Conservation (phyloP, 2,888 invertebrate species). For the Euphydryas editha region DNA sequence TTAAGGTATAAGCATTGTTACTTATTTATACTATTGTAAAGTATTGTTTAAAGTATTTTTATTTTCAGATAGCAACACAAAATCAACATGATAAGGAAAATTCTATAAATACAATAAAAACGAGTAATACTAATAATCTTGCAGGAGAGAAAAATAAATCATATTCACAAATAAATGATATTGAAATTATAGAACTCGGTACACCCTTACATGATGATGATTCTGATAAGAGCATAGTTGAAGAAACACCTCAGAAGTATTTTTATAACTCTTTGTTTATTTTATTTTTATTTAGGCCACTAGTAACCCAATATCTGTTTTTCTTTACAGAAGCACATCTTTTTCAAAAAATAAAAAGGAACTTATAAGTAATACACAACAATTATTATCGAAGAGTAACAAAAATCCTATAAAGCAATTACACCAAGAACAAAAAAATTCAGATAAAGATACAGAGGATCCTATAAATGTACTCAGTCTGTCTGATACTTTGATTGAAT, state of each 20-base stretch:
- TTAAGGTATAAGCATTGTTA: not conserved
- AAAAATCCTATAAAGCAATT: constrained; percentile 14
- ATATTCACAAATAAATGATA: constrained; percentile 32
- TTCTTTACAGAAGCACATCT: constrained; percentile 56
- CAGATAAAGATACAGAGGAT: constrained; percentile 30
- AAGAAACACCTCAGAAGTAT: constrained; percentile 80
- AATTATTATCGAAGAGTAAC: constrained; percentile 32
- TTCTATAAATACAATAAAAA: not conserved
- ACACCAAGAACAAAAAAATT: constrained; percentile 25
- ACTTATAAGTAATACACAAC: constrained; percentile 37
- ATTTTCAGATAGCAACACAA: not conserved
- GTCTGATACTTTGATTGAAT: constrained; percentile 54
- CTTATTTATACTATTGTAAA: not conserved
- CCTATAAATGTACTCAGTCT: constrained; percentile 56
- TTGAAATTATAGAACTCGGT: constrained; percentile 41
- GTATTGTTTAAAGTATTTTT: not conserved
- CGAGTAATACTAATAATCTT: not conserved
- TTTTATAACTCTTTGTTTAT: not conserved
- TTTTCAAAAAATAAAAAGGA: constrained; percentile 55
- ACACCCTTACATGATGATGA: constrained; percentile 59
- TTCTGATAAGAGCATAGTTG: constrained; percentile 71
- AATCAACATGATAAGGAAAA: not conserved
- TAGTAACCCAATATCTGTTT: constrained; percentile 12
- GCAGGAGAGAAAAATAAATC: constrained; percentile 27
- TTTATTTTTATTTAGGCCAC: not conserved